These are phyloP conservation scores for Homarus gammarus DNA, from an alignment of 2,888 invertebrate species.

Conservation along the genomic window DNA sequence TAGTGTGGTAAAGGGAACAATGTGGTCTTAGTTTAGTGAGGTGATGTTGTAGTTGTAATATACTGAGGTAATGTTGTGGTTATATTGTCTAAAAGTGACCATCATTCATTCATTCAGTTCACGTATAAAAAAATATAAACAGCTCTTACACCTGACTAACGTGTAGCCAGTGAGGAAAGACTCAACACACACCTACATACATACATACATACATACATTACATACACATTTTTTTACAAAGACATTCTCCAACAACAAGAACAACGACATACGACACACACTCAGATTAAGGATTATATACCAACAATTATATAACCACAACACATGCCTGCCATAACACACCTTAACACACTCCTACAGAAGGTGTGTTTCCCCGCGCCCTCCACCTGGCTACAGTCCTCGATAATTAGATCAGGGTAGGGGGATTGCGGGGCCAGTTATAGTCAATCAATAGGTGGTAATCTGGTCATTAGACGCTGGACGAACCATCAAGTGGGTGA, in stretches of 20 bases:
- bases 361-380: not conserved
- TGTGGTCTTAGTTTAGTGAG: not conserved
- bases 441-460: slow-evolving; percentile 52
- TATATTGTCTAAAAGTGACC: too few relatives aligned
- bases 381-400: not conserved
- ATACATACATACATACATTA: slow-evolving; percentile 27
- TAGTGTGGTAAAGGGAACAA: too few relatives aligned
- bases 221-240: slow-evolving; percentile 28
- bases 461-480: slow-evolving; percentile 48
- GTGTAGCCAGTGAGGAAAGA: too few relatives aligned
- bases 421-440: slow-evolving; percentile 54
- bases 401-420: slow-evolving; percentile 53
- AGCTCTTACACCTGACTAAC: too few relatives aligned
- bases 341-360: not conserved
- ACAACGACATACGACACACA: not conserved
- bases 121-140: slow-evolving; percentile 12
- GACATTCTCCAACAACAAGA: too few relatives aligned
- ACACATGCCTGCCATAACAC: too few relatives aligned
- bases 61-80: too few relatives aligned
- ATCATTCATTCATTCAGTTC: too few relatives aligned
- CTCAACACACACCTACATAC: too few relatives aligned
- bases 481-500: slow-evolving; percentile 11
- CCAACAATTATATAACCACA: too few relatives aligned
- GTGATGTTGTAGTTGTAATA: not conserved
- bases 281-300: too few relatives aligned